A percentile compares a stretch with the other conserved stretches of the same genome.
phyloP scores from a whole-genome alignment of 2,113 vertebrate genomes.

The Colossoma macropomum region DNA sequence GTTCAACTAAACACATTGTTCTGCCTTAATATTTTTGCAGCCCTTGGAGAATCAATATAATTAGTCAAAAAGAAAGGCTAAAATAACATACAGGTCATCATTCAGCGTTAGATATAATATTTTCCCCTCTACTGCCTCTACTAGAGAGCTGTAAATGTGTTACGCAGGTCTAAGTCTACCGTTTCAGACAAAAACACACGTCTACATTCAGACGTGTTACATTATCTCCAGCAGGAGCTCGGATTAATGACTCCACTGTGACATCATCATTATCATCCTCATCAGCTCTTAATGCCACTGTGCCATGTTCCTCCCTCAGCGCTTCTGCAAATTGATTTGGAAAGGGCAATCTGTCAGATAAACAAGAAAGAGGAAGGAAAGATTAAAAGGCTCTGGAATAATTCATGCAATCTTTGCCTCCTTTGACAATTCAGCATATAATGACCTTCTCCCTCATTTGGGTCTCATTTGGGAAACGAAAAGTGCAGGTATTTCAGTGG shows the following conservation, averaged over 20 bases:
- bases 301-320: slow-evolving; percentile 43
- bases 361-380: slow-evolving; percentile 57
- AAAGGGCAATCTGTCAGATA: slow-evolving; percentile 70
- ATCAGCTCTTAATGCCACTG: slow-evolving; percentile 49
- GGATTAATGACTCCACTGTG: slow-evolving; percentile 31
- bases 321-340: slow-evolving; percentile 69
- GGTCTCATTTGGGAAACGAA: slow-evolving; percentile 47
- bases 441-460: slow-evolving; percentile 49
- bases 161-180: background rate
- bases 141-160: background rate
- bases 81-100: background rate
- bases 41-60: too few relatives aligned
- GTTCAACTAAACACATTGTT: background rate
- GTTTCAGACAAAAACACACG: background rate
- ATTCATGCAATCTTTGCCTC: slow-evolving; percentile 31
- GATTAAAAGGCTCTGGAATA: slow-evolving; percentile 53
- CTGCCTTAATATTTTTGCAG: background rate
- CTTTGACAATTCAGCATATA: slow-evolving; percentile 44
- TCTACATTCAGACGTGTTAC: slow-evolving; percentile 2
- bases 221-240: slow-evolving; percentile 12
- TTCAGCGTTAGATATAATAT: background rate
- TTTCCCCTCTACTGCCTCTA: background rate
- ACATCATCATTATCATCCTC: slow-evolving; percentile 46
- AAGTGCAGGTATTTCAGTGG: slow-evolving; percentile 39
- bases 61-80: background rate